phyloP scores from a whole-genome alignment of 2,888 invertebrate species.

The Ecliptopera silaceata region DNA sequence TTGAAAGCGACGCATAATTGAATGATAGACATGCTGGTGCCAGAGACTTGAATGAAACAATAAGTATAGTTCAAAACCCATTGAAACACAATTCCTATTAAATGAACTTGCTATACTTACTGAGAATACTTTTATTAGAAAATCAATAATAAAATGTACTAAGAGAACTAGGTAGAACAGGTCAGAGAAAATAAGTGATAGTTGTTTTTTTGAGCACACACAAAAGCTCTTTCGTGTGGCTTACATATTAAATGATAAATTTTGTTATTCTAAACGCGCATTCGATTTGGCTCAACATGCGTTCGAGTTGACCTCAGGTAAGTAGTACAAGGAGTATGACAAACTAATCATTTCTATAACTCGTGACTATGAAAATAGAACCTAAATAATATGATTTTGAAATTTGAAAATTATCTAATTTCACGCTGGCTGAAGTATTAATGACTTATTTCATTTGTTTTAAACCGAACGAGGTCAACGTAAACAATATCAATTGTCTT shows the following conservation, averaged over 20 bases:
- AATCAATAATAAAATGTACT: neutral
- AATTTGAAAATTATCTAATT: no score
- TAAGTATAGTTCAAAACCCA: conserved; percentile 24
- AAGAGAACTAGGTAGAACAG: neutral
- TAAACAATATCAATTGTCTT: no score
- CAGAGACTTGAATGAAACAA: conserved; percentile 34
- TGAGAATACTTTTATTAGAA: neutral
- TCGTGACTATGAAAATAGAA: neutral
- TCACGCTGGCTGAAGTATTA: neutral
- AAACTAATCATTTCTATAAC: conserved; percentile 14
- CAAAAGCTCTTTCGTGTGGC: conserved; percentile 27
- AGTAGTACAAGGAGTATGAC: conserved; percentile 50
- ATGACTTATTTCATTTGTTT: conserved; percentile 49
- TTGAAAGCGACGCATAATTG: conserved; percentile 40
- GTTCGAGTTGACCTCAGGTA: conserved; percentile 45
- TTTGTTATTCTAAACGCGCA: conserved; percentile 48
- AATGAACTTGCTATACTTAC: neutral
- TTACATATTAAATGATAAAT: conserved; percentile 28
- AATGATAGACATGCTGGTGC: conserved; percentile 42
- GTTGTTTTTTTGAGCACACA: conserved; percentile 4
- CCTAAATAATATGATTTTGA: neutral
- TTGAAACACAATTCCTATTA: conserved; percentile 11
- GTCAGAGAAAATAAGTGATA: conserved; percentile 2
- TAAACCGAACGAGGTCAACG: conserved; percentile 42
- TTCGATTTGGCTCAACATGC: conserved; percentile 42